phyloP scores from a whole-genome alignment of 1,140 invertebrate species.

The Proctacanthus coquilletti region DNA sequence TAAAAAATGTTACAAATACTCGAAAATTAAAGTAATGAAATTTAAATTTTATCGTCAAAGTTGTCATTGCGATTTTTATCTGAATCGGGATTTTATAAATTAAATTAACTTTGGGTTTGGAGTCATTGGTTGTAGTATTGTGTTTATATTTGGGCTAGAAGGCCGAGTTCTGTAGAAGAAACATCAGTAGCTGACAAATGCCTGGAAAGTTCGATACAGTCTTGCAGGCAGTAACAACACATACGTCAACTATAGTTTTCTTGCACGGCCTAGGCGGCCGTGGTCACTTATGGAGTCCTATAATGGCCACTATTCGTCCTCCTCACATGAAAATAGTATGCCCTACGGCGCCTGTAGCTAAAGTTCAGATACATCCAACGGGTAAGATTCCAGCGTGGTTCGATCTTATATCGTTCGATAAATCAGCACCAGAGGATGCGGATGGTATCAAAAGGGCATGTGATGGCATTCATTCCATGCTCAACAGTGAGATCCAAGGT shows the following conservation, averaged over 20 bases:
- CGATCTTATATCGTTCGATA: slow-evolving; percentile 74
- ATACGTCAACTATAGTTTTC: neutral
- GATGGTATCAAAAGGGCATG: slow-evolving; percentile 70
- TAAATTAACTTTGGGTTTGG: too few relatives aligned
- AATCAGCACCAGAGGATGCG: slow-evolving; percentile 76
- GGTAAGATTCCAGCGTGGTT: slow-evolving; percentile 95
- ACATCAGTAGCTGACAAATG: too few relatives aligned
- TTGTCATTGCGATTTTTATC: too few relatives aligned
- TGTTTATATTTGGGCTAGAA: too few relatives aligned
- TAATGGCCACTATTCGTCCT: slow-evolving; percentile 59
- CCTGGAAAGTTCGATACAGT: neutral
- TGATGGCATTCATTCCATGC: slow-evolving; percentile 63
- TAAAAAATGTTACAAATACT: too few relatives aligned
- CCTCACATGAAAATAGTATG: slow-evolving; percentile 85
- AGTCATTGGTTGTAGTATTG: neutral
- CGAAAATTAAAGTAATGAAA: too few relatives aligned
- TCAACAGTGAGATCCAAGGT: slow-evolving; percentile 64
- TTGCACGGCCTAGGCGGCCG: neutral
- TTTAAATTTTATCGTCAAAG: too few relatives aligned
- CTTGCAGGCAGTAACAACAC: neutral
- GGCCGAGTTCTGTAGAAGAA: too few relatives aligned
- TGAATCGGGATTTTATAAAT: too few relatives aligned
- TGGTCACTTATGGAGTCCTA: slow-evolving; percentile 86
- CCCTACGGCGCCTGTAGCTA: slow-evolving; percentile 81
- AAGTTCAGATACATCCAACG: slow-evolving; percentile 83